Conservation (phyloP, 2,888 invertebrate species). For the Himalopsyche tibetana region DNA sequence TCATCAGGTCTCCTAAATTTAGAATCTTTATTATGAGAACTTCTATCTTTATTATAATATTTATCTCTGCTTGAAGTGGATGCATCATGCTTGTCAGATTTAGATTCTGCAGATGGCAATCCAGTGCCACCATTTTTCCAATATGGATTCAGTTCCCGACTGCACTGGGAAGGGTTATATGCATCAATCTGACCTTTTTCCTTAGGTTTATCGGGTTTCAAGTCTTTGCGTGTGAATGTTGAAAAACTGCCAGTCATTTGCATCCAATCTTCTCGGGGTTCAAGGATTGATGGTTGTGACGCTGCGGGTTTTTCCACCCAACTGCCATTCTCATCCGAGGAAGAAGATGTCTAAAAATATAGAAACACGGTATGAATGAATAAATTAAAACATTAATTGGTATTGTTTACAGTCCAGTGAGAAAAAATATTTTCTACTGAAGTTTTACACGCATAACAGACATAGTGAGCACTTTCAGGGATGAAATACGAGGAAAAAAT, state of each 20-base stretch:
- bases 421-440: too few relatives aligned
- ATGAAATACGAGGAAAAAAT: too few relatives aligned
- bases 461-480: too few relatives aligned
- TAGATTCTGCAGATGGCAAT: slow-evolving; percentile 77
- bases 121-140: slow-evolving; percentile 95
- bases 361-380: background rate
- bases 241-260: slow-evolving; percentile 77
- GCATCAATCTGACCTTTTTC: slow-evolving; percentile 77
- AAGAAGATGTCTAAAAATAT: slow-evolving; percentile 70
- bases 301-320: slow-evolving; percentile 77
- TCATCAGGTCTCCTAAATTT: slow-evolving; percentile 14
- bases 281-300: background rate
- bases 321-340: slow-evolving; percentile 72
- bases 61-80: slow-evolving; percentile 20
- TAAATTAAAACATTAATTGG: background rate
- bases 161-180: slow-evolving; percentile 84
- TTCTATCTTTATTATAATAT: slow-evolving; percentile 70
- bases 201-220: slow-evolving; percentile 74
- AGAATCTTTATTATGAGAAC: slow-evolving; percentile 70
- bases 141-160: slow-evolving; percentile 91
- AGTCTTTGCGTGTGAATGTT: slow-evolving; percentile 71
- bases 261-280: slow-evolving; percentile 87
- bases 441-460: too few relatives aligned
- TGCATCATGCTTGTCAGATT: slow-evolving; percentile 23
- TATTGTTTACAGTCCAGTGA: too few relatives aligned